These are phyloP conservation scores for Marasmarcha lunaedactyla DNA, from an alignment of 2,888 invertebrate species.

Conservation along the genomic window DNA sequence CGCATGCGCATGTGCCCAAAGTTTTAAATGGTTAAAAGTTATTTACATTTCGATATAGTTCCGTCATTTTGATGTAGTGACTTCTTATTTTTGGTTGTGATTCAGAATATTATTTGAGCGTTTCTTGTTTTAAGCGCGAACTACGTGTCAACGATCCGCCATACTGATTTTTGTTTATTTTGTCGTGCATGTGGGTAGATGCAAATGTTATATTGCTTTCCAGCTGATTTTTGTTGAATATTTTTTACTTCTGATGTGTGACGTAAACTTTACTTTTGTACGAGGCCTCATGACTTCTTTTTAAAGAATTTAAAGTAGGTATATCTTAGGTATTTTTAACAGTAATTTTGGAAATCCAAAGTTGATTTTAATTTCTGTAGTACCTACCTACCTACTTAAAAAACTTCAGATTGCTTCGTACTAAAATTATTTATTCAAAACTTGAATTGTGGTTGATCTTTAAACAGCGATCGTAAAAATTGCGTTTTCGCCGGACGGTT, in stretches of 20 bases:
- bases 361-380: too few species aligned
- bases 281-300: too few species aligned
- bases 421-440: too few species aligned
- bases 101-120: constrained; percentile 4
- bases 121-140: constrained; percentile 14
- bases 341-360: too few species aligned
- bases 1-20: constrained; percentile 30
- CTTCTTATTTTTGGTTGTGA: constrained; percentile 15
- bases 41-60: background rate
- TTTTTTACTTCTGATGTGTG: too few species aligned
- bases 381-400: too few species aligned
- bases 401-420: too few species aligned
- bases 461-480: constrained; percentile 19
- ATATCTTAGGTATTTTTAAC: too few species aligned
- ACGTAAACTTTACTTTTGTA: too few species aligned
- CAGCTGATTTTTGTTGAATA: constrained; percentile 12
- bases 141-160: constrained; percentile 23
- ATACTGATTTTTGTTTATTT: constrained; percentile 30
- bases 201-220: constrained; percentile 16
- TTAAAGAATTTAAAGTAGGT: too few species aligned
- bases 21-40: constrained; percentile 8
- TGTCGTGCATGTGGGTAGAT: constrained; percentile 28
- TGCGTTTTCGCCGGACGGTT: constrained; percentile 19
- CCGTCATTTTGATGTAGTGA: constrained; percentile 11
- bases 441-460: background rate